These are phyloP conservation scores for Dichetophora obliterata DNA, from an alignment of 2,888 invertebrate genomes.

Conservation along the genomic window DNA sequence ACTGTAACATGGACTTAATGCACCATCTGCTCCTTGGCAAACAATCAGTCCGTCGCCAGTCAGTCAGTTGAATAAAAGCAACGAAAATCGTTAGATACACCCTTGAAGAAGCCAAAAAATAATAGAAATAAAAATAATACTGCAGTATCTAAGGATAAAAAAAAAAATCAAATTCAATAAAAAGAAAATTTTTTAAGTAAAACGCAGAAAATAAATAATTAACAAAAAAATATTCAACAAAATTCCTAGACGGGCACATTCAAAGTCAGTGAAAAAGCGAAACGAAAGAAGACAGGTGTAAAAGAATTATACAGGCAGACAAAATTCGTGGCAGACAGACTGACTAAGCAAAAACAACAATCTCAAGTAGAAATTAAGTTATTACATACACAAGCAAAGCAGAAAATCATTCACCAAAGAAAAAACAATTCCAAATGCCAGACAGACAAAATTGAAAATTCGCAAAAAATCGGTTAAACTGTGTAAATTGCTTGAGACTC, in stretches of 20 bases:
- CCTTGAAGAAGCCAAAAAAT: background rate
- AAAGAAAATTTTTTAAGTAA: constrained; percentile 4
- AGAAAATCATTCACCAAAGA: background rate
- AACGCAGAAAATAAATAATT: constrained; percentile 20
- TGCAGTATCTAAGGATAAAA: background rate
- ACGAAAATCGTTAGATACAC: constrained; percentile 22
- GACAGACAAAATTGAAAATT: background rate
- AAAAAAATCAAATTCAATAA: background rate
- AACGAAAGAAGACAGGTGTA: background rate
- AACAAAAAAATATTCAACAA: background rate
- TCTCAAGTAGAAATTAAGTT: too few relatives aligned
- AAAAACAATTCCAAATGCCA: background rate
- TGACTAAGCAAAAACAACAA: background rate
- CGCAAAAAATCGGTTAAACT: constrained; percentile 22
- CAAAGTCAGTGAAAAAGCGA: background rate
- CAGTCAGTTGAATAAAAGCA: constrained; percentile 56
- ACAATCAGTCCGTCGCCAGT: constrained; percentile 65
- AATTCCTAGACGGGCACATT: background rate
- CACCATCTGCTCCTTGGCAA: constrained; percentile 67
- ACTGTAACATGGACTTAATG: constrained; percentile 47
- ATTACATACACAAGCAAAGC: too few relatives aligned
- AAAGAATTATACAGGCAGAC: background rate
- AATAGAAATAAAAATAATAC: background rate
- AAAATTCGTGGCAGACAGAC: constrained; percentile 3
- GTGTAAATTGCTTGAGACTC: background rate